A percentile compares a stretch with the other conserved stretches of the same genome.
phyloP scores from a whole-genome alignment of 2,888 invertebrate genomes.

The Apantesis nais region DNA sequence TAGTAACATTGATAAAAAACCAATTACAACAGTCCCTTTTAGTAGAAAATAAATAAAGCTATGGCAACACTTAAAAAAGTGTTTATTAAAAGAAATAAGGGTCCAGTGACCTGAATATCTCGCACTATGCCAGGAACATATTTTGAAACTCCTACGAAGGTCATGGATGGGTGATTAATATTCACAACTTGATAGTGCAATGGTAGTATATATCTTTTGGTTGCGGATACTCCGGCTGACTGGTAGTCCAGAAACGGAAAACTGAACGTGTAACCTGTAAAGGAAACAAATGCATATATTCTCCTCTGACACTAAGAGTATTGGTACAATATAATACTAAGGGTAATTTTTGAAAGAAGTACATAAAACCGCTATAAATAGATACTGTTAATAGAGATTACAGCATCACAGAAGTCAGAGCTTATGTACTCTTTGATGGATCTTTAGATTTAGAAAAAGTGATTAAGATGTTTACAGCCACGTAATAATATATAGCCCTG shows the following conservation, averaged over 20 bases:
- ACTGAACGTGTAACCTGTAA: slow-evolving; percentile 88
- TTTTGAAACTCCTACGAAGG: slow-evolving; percentile 90
- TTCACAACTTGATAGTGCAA: slow-evolving; percentile 92
- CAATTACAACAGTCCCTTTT: neutral
- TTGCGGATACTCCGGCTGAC: slow-evolving; percentile 84
- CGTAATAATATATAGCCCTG: too few species aligned
- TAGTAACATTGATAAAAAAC: neutral
- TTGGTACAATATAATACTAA: too few species aligned
- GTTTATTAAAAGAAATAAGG: neutral
- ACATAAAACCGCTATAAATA: too few species aligned
- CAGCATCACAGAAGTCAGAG: too few species aligned
- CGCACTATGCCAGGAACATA: slow-evolving; percentile 88
- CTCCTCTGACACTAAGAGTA: too few species aligned
- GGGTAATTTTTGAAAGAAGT: too few species aligned
- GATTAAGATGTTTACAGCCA: too few species aligned
- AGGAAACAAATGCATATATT: neutral
- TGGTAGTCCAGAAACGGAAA: slow-evolving; percentile 89
- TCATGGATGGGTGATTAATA: slow-evolving; percentile 90
- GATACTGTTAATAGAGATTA: too few species aligned
- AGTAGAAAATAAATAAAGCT: neutral
- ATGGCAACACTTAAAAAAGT: neutral
- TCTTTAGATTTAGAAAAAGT: too few species aligned
- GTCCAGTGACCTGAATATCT: slow-evolving; percentile 88
- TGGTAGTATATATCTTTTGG: slow-evolving; percentile 88
- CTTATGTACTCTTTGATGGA: too few species aligned